phyloP scores from a whole-genome alignment of 2,113 vertebrate genomes.

The Uria aalge region DNA sequence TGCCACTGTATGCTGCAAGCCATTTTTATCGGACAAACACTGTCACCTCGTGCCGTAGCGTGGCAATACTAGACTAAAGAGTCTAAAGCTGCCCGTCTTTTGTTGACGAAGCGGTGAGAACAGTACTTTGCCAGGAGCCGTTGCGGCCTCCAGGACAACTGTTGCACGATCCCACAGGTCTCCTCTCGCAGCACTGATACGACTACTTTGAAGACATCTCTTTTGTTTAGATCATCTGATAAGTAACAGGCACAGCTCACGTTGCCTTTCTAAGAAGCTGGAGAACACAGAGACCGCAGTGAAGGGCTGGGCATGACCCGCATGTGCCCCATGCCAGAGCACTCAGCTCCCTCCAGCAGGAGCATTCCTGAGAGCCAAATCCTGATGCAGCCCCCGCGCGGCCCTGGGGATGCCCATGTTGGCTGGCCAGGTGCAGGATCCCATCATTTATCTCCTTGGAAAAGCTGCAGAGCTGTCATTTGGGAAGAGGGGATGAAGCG shows the following conservation, averaged over 20 bases:
- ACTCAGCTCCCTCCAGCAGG: background rate
- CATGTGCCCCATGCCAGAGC: background rate
- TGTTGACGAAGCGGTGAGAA: background rate
- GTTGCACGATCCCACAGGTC: background rate
- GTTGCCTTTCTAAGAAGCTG: background rate
- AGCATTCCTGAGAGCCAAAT: background rate
- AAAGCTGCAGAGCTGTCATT: background rate
- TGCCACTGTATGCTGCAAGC: background rate
- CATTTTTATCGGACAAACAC: background rate
- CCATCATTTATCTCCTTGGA: background rate
- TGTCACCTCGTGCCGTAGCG: rapidly evolving
- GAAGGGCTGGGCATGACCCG: background rate
- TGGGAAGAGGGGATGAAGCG: background rate
- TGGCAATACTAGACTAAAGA: background rate
- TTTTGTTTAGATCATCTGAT: background rate
- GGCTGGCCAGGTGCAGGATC: background rate
- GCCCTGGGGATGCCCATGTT: background rate
- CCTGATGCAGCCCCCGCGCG: background rate
- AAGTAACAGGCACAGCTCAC: background rate
- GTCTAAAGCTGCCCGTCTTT: background rate
- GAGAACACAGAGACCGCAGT: background rate
- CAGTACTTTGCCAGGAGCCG: background rate
- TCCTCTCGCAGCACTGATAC: background rate
- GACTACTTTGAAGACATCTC: background rate
- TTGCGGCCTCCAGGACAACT: background rate